phyloP scores from a whole-genome alignment of 2,888 invertebrate genomes.

The Drosophila vallismaia region DNA sequence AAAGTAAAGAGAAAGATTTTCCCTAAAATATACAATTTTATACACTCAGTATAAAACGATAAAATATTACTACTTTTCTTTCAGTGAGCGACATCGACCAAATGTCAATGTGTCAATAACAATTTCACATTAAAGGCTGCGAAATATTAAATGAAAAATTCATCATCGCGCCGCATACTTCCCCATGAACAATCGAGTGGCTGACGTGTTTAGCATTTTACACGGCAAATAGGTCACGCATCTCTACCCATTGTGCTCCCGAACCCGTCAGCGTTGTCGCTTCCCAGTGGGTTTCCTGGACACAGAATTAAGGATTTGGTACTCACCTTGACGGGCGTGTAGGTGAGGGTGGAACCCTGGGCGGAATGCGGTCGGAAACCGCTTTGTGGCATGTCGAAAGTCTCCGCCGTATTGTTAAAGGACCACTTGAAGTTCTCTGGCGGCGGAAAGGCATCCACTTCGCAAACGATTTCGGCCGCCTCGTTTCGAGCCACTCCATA shows the following conservation, averaged over 20 bases:
- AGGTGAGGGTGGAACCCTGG: conserved; percentile 88
- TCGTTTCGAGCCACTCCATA: conserved; percentile 94
- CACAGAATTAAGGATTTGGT: neutral
- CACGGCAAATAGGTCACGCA: conserved; percentile 46
- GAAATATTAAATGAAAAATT: conserved; percentile 58
- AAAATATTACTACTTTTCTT: neutral
- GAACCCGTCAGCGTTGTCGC: conserved; percentile 10
- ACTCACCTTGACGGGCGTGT: conserved; percentile 87
- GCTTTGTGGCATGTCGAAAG: conserved; percentile 89
- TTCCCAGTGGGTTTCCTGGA: neutral
- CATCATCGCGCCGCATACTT: conserved; percentile 29
- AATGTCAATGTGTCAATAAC: conserved; percentile 78
- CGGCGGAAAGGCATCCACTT: conserved; percentile 93
- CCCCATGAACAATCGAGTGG: conserved; percentile 12
- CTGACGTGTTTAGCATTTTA: conserved; percentile 35
- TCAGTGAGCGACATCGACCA: conserved; percentile 24
- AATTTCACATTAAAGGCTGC: conserved; percentile 52
- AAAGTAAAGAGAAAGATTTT: no score
- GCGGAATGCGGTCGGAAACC: conserved; percentile 87
- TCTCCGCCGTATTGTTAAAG: conserved; percentile 94
- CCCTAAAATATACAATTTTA: no score
- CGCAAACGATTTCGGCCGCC: conserved; percentile 91
- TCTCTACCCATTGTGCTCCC: conserved; percentile 5
- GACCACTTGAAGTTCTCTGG: conserved; percentile 94
- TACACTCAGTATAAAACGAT: no score